Base-by-base conservation (phyloP, 2,113 vertebrate species). In the Oreochromis tanganicae region DNA sequence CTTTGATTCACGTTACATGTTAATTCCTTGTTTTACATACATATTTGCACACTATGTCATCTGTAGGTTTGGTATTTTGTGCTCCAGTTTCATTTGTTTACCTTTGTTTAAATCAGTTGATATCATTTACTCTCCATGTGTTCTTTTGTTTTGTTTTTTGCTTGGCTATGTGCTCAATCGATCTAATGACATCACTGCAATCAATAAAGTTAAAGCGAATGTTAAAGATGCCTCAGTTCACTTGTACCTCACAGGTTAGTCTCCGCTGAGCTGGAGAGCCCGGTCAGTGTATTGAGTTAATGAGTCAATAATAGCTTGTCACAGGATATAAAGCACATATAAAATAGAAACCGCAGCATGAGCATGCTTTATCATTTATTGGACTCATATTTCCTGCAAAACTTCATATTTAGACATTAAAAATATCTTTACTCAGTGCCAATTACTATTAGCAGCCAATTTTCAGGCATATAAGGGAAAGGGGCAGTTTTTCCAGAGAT, bases 191-290 rank as follows among this genome's bases (percentile, higher is more conserved):
- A 75, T 29, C 41, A 48, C 14, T 29, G 21, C 41, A 46, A 84
- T 90, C 88, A 82, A 88, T 88, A 48, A 83, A 29, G 50, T 80
- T 82, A 71, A 80, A 82, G 79, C 36, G 43, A 73, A 71, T 80
- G 43, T 79, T 34, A 90, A 80, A 82, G 68, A 73, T 82, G 12
- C 24, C 5, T 87, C 73, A 48, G 29, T 78, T 88, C 66, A 61
- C 73, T 55, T 9, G 48, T 7, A 81, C 9, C 16, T 41, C 9
- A 52, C 24, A 17, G 68, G 41, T 48, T 48, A 75, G 41, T 4
- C 14, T 73, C 41, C 14, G 12, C 68, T 52, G 29, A 57, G 54
- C 21, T 38, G 79, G 52, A 24, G 73, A 21, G 4, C 2, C 29
- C 6, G 1, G 41, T 48, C 4, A 75, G 24, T 29, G 68, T 75